Percentiles rank a stretch among this genome's conserved stretches.
Evolutionary conservation across 2,888 invertebrate species (phyloP).

Genomic region (Periphyllus acericola): DNA sequence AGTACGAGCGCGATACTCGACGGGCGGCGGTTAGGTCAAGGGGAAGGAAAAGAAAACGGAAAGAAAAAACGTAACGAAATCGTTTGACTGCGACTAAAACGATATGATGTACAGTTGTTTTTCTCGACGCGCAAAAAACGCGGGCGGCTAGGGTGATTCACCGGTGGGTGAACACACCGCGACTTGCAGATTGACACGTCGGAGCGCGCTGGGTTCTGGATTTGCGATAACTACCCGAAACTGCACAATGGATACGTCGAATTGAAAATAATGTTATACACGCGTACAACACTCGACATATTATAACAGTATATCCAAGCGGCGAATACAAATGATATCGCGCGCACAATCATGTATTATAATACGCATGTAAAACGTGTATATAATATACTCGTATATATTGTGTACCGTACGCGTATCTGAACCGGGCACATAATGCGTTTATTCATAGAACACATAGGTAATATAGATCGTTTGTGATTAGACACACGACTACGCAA

Average conservation of each 20-base stretch:
- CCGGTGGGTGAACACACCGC: neutral
- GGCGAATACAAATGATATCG: neutral
- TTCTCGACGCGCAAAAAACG: conserved; percentile 6
- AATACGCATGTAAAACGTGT: too few relatives aligned
- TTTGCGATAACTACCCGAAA: too few relatives aligned
- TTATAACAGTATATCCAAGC: neutral
- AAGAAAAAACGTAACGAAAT: neutral
- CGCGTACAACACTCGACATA: neutral
- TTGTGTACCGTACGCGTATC: too few relatives aligned
- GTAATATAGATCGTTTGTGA: neutral
- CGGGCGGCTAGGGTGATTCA: neutral
- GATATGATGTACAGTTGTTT: neutral
- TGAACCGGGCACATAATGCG: too few relatives aligned
- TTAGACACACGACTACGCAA: neutral
- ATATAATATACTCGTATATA: too few relatives aligned
- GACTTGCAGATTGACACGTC: too few relatives aligned
- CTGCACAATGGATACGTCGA: neutral
- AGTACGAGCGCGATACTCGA: conserved; percentile 1
- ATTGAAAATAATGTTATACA: neutral
- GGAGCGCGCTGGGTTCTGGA: too few relatives aligned
- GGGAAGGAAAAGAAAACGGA: neutral
- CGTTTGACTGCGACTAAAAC: neutral
- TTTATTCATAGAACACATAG: too few relatives aligned
- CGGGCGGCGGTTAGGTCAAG: neutral
- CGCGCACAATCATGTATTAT: too few relatives aligned